Evolutionary conservation across 2,113 vertebrate species (phyloP), one percentile per base, ranked within the genome.

Genomic region (Plectropomus leopardus): DNA sequence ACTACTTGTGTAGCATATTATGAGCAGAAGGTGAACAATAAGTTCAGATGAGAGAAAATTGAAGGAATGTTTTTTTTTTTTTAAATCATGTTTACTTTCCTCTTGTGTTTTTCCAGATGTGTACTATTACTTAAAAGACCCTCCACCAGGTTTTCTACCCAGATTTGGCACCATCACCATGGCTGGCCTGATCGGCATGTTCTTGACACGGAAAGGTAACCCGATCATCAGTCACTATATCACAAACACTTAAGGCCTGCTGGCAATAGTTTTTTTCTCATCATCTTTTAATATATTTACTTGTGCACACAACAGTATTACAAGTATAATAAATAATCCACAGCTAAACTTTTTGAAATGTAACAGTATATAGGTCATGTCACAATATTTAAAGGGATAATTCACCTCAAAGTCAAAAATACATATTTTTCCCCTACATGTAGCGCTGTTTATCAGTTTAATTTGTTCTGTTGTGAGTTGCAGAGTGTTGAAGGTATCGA

Each of bases 71-170:
- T 64, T 19, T 10, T 26, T 36, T n/a, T n/a, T n/a, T n/a, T n/a
- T n/a, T n/a, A n/a, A n/a, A 26, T 44, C 17, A 28, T 75, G 42
- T 48, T 34, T 4, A 61, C 63, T 50, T 2, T 67, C 3, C 63
- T 60, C 6, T 13, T 85, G 7, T 85, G 9, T 92, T 83, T n/a
- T 77, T 36, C 73, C 76, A 98, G 97, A 97, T 95, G 83, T 93
- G 15, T 98, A 95, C 72, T 82, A 95, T 86, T 98, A 96, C 93
- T 88, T 99, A 86, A 97, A 95, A 94, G 96, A 97, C 82, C 96
- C 97, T 4, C 96, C 97, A 5, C 93, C 92, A 65, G 96, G 96
- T 14, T 98, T 98, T 81, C 80, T 98, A 48, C 96, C 96, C 42
- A 96, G 95, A 90, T 77, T 95, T 5, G 90, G 95, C 55, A 90